phyloP scores from a whole-genome alignment of 2,888 invertebrate genomes.

The Euspilapteryx auroguttella region DNA sequence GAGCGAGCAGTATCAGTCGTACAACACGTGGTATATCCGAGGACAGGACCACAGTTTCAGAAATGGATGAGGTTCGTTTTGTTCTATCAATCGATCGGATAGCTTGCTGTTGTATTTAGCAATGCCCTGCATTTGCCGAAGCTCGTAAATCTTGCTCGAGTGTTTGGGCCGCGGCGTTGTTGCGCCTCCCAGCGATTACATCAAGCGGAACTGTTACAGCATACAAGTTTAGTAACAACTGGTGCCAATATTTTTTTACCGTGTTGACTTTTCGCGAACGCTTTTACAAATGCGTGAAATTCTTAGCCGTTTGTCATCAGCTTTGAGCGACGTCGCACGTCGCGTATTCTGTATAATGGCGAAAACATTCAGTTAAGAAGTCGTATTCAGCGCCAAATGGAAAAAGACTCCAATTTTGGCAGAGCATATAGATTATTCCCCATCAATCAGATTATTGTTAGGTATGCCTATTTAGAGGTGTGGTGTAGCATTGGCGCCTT shows the following conservation, averaged over 20 bases:
- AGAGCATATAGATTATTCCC: too few relatives aligned
- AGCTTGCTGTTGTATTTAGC: too few relatives aligned
- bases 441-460: too few relatives aligned
- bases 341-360: neutral
- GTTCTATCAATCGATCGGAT: too few relatives aligned
- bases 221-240: conserved; percentile 15
- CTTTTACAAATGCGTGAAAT: conserved; percentile 25
- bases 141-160: too few relatives aligned
- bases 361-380: neutral
- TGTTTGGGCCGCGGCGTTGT: too few relatives aligned
- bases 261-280: conserved; percentile 16
- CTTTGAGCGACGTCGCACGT: too few relatives aligned
- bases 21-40: conserved; percentile 61
- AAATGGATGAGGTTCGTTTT: conserved; percentile 65
- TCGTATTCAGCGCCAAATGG: too few relatives aligned
- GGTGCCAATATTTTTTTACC: conserved; percentile 44
- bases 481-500: too few relatives aligned
- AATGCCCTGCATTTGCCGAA: too few relatives aligned
- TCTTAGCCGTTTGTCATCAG: conserved; percentile 22
- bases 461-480: too few relatives aligned
- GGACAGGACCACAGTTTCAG: conserved; percentile 66
- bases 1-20: conserved; percentile 57
- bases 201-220: conserved; percentile 13
- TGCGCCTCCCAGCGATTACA: neutral
- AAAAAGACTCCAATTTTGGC: too few relatives aligned